phyloP scores from a whole-genome alignment of 1,140 invertebrate species.

The Lethrus apterus region DNA sequence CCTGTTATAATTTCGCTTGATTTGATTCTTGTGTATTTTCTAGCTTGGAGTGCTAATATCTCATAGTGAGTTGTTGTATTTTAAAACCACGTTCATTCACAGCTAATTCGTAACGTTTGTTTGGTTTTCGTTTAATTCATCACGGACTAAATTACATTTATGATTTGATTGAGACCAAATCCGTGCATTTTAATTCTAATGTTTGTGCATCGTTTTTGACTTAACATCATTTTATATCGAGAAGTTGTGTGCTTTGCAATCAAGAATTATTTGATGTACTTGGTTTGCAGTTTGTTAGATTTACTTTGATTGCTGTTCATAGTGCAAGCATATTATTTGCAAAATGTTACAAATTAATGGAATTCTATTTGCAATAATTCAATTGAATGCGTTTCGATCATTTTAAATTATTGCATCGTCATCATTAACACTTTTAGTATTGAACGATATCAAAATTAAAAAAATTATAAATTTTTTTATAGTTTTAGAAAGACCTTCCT shows the following conservation, averaged over 20 bases:
- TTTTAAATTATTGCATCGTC: too few relatives aligned
- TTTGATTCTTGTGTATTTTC: constrained; percentile 29
- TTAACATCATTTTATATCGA: too few relatives aligned
- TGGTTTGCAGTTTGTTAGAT: background rate
- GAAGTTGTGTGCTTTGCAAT: constrained; percentile 8
- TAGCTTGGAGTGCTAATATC: constrained; percentile 43
- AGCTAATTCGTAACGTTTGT: constrained; percentile 8
- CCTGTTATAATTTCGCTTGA: constrained; percentile 17
- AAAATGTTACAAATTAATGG: too few relatives aligned
- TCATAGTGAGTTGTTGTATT: constrained; percentile 10
- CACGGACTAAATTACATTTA: background rate
- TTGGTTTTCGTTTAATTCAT: background rate
- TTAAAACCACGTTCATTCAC: background rate
- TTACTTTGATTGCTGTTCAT: constrained; percentile 13
- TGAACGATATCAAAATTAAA: background rate
- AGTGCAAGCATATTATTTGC: too few relatives aligned
- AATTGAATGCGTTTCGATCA: too few relatives aligned
- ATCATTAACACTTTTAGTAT: constrained; percentile 10
- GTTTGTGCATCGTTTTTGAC: background rate
- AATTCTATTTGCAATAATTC: too few relatives aligned
- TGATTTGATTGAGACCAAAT: background rate
- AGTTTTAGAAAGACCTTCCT: constrained; percentile 79
- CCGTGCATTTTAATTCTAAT: background rate
- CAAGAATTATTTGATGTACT: background rate
- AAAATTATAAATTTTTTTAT: constrained; percentile 35